Conservation (phyloP, 2,113 vertebrate genomes). For the Diadophis punctatus region DNA sequence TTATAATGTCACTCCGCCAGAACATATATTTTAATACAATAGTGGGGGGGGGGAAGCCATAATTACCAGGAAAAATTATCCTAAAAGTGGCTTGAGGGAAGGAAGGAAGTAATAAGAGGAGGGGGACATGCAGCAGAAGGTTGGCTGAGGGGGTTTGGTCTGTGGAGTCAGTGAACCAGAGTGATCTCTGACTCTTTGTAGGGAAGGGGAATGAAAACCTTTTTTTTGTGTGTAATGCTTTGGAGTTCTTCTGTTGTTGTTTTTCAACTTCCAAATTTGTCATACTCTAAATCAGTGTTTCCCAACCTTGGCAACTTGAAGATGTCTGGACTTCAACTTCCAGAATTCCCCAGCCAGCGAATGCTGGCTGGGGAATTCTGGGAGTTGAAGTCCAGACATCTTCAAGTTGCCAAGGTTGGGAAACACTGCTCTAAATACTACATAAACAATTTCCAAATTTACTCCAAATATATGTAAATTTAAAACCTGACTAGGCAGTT, state of each 20-base stretch:
- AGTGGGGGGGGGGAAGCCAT: not conserved
- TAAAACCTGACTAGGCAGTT: not conserved
- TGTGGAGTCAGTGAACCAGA: not conserved
- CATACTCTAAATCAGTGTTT: too few relatives aligned
- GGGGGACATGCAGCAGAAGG: not conserved
- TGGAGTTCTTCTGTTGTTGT: not conserved
- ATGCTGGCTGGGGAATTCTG: too few relatives aligned
- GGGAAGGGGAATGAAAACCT: not conserved
- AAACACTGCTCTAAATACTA: too few relatives aligned
- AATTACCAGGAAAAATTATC: not conserved
- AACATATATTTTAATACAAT: not conserved
- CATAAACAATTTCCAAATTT: not conserved
- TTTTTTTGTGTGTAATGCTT: not conserved
- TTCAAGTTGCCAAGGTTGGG: too few relatives aligned
- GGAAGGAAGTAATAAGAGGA: not conserved
- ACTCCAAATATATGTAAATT: not conserved
- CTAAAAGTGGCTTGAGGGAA: not conserved
- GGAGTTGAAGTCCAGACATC: too few relatives aligned
- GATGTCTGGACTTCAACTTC: too few relatives aligned
- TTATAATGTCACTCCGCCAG: not conserved
- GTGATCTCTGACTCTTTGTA: not conserved
- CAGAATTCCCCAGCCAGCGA: too few relatives aligned
- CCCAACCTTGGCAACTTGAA: too few relatives aligned
- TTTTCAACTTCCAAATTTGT: not conserved
- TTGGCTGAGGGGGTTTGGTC: not conserved